Evolutionary conservation across 1,140 invertebrate genomes (phyloP).

Genomic region (Maconellicoccus hirsutus): DNA sequence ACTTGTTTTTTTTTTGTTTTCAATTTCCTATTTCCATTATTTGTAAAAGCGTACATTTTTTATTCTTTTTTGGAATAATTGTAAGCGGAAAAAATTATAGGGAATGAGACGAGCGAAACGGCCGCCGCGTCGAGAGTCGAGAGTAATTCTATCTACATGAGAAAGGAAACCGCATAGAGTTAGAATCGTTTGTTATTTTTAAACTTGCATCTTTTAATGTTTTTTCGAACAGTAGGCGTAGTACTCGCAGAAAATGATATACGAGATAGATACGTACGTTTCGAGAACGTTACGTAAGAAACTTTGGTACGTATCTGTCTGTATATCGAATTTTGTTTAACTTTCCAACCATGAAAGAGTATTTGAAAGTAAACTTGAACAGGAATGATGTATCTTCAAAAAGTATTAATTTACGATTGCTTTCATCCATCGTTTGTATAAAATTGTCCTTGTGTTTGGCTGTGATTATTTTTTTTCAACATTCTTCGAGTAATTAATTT

Average conservation of each 20-base stretch:
- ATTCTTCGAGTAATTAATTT: not conserved
- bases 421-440: not conserved
- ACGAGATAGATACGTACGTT: no score
- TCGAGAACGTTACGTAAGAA: not conserved
- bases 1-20: not conserved
- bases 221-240: constrained; percentile 8
- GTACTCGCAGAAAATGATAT: no score
- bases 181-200: not conserved
- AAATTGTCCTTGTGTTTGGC: not conserved
- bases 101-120: not conserved
- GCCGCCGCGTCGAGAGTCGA: no score
- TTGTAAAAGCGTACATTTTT: not conserved
- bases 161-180: not conserved
- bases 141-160: not conserved
- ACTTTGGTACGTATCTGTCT: no score
- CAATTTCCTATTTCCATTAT: not conserved
- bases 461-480: not conserved
- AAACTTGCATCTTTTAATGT: not conserved
- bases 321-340: constrained; percentile 6
- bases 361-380: not conserved
- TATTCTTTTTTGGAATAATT: not conserved
- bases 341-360: not conserved
- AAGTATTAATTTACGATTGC: not conserved
- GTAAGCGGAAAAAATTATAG: not conserved
- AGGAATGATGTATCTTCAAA: no score